Base-by-base conservation (phyloP, 2,888 invertebrate genomes). In the Troglohyphantes excavatus region DNA sequence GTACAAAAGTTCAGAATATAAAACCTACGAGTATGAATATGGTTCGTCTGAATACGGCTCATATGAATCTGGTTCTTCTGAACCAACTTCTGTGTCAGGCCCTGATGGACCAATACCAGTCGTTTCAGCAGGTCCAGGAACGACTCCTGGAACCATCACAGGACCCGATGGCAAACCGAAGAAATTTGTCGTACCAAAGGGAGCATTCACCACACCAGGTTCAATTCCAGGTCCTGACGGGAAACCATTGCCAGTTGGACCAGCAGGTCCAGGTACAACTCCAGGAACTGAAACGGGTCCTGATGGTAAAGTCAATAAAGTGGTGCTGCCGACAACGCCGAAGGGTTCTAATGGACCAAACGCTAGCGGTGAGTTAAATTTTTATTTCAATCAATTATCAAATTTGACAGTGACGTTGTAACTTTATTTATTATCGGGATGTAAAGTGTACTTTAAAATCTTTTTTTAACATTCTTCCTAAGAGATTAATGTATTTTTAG, bases 31-130 rank as follows among this genome's bases (percentile, higher is more conserved):
- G 9, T 39, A 3, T 6, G 46, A 46, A 46, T 46, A 46, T 17
- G 46, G 46, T 2, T 13, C 13, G 13, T 46, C 9, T 46, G 46
- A 46, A 17, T 7, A 2, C 9, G 46, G 46, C 11, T 7, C 9
- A 17, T 46, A 46, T 46, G 13, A 9, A 2, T 17, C 13, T 17
- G 17, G 46, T 17, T 17, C 46, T 2, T 46, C 9, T 17, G 13
- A 46, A 46, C 9, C 46, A 7, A n/a, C 61, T 2, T 29, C 75
- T 5, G 81, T 68, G 2, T 5, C 29, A 2, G 68, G 79, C 2
- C 79, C 81, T 2, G 67, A 19, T 27, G 79, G 79, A 5, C 81
- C 81, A 11, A 53, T 81, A 27, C 68, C 65, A 29, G 11, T 81
- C 0, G 67, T 81, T 5, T 46, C 67, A 3, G 46, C 46, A 7